Percentiles rank a stretch among this genome's conserved stretches.
phyloP scores from a whole-genome alignment of 53 echinoderm and acorn worm genomes.

The Patiria pectinifera region DNA sequence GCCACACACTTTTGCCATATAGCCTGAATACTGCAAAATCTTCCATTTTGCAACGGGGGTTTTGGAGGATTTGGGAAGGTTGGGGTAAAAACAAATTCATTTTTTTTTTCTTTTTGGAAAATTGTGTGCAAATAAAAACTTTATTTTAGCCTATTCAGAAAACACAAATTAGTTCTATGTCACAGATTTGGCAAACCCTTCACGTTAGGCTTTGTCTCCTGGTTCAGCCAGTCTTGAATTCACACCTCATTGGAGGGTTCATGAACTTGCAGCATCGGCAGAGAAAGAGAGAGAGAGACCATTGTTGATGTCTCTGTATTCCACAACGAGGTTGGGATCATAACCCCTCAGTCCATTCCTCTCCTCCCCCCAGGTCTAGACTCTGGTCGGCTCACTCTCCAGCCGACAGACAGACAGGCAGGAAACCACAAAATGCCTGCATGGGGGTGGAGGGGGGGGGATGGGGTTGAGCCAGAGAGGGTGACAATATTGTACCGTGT shows the following conservation, averaged over 20 bases:
- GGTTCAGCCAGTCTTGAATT: neutral
- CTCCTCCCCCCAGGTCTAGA: constrained; percentile 28
- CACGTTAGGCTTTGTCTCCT: neutral
- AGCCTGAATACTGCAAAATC: too few relatives aligned
- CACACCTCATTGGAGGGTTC: neutral
- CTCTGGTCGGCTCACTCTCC: neutral
- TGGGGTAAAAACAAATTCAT: too few relatives aligned
- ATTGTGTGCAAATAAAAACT: too few relatives aligned
- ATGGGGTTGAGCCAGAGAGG: neutral
- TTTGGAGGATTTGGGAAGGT: too few relatives aligned
- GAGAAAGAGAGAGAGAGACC: neutral
- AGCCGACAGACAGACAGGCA: constrained; percentile 18
- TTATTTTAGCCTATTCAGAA: too few relatives aligned
- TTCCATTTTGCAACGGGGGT: too few relatives aligned
- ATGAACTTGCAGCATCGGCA: neutral
- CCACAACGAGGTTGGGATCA: neutral
- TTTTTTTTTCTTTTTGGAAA: too few relatives aligned
- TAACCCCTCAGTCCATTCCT: neutral
- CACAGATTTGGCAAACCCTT: too few relatives aligned
- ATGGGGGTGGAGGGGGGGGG: neutral
- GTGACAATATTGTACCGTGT: neutral
- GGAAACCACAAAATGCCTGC: constrained; percentile 17
- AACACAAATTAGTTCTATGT: too few relatives aligned
- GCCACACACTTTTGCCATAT: too few relatives aligned
- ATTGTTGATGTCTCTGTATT: constrained; percentile 10